Percentiles rank a stretch among this genome's conserved stretches.
Conservation (phyloP, 2,113 vertebrate genomes). For the Sturnus vulgaris region DNA sequence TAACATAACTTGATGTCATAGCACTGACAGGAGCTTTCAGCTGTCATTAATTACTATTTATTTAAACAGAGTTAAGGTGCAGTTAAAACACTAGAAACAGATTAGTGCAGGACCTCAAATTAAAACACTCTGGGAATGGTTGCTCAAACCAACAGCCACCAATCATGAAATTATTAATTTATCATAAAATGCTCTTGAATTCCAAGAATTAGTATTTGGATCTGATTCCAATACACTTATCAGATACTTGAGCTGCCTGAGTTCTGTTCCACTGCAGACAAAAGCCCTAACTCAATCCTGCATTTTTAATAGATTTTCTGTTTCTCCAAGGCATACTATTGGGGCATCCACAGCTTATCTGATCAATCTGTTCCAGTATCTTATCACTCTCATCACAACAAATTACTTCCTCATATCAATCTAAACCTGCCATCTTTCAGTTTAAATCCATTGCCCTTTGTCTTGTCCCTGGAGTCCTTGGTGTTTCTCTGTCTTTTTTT, state of each 20-base stretch:
- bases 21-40: not conserved
- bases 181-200: not conserved
- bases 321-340: not conserved
- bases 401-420: not conserved
- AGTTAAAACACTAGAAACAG: not conserved
- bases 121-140: not conserved
- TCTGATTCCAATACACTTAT: not conserved
- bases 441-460: not conserved
- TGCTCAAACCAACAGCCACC: not conserved
- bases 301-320: not conserved
- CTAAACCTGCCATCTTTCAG: not conserved
- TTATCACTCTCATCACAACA: not conserved
- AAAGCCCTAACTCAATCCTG: not conserved
- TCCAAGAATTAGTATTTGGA: not conserved
- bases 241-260: not conserved
- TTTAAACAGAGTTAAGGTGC: not conserved
- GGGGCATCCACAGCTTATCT: not conserved
- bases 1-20: not conserved
- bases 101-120: not conserved
- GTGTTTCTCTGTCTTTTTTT: not conserved
- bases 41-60: not conserved
- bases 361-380: not conserved
- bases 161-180: not conserved
- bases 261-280: not conserved
- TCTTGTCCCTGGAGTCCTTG: not conserved